A percentile compares a stretch with the other conserved stretches of the same genome.
Conservation (phyloP, 2,797 vertebrate species). For the Xiphophorus birchmanni region DNA sequence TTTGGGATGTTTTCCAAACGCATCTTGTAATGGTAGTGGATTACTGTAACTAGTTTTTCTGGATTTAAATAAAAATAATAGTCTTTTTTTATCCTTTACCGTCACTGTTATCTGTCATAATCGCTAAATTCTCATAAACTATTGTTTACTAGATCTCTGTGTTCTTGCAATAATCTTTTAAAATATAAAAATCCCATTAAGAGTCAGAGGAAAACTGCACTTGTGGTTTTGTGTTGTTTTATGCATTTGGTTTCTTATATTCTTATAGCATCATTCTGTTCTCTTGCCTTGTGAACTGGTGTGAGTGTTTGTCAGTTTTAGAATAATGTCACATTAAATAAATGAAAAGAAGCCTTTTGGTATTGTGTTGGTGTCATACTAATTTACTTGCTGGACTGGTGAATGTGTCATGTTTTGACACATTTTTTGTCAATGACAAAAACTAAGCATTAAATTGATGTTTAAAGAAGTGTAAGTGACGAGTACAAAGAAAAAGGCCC, state of each 20-base stretch:
- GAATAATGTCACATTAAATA: background rate
- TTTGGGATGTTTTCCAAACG: conserved; percentile 26
- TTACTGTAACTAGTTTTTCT: background rate
- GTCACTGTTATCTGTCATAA: conserved; percentile 6
- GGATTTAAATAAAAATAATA: background rate
- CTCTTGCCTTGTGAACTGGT: background rate
- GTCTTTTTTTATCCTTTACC: background rate
- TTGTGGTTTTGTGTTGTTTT: background rate
- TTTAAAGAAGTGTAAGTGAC: no score
- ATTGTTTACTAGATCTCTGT: conserved; percentile 16
- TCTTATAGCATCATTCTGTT: background rate
- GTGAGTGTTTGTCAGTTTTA: background rate
- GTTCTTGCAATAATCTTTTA: conserved; percentile 23
- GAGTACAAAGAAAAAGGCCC: conserved; percentile 21
- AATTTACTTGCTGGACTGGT: no score
- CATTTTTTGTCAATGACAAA: no score
- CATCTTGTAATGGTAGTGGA: conserved; percentile 5
- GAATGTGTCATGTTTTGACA: no score
- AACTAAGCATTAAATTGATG: no score
- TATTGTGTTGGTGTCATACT: no score
- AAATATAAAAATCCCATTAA: conserved; percentile 42
- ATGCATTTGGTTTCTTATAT: background rate
- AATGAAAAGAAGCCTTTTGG: no score
- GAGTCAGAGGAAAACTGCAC: conserved; percentile 43
- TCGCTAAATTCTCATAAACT: conserved; percentile 47